Conservation (phyloP, 2,888 invertebrate species). For the Rambutsinella grinnellia region DNA sequence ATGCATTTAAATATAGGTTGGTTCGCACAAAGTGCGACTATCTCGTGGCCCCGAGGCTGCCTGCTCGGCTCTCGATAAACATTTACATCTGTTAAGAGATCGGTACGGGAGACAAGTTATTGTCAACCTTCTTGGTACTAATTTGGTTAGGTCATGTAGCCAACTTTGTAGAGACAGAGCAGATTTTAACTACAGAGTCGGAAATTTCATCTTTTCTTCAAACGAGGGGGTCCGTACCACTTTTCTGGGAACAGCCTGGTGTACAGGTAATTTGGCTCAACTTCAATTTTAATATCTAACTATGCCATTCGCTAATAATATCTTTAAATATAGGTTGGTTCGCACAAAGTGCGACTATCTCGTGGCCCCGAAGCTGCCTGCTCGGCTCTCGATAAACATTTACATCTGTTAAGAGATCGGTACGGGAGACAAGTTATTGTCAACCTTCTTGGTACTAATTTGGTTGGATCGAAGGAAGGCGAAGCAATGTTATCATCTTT, state of each 20-base stretch:
- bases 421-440: slow-evolving; percentile 94
- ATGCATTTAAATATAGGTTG: slow-evolving; percentile 77
- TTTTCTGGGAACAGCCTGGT: slow-evolving; percentile 99
- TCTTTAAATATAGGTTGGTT: slow-evolving; percentile 80
- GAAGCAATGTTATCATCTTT: slow-evolving; percentile 95
- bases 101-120: slow-evolving; percentile 93
- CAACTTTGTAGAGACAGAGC: slow-evolving; percentile 99
- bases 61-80: slow-evolving; percentile 92
- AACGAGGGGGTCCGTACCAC: slow-evolving; percentile 95
- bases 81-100: slow-evolving; percentile 86
- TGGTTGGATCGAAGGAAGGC: slow-evolving; percentile 96
- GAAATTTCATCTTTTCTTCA: slow-evolving; percentile 91
- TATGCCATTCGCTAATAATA: too few relatives aligned
- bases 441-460: slow-evolving; percentile 90
- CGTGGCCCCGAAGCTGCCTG: slow-evolving; percentile 94
- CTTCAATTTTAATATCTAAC: too few relatives aligned
- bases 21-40: slow-evolving; percentile 98
- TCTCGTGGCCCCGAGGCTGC: slow-evolving; percentile 96
- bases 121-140: slow-evolving; percentile 86
- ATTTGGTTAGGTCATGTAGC: slow-evolving; percentile 82
- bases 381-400: slow-evolving; percentile 93
- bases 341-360: slow-evolving; percentile 97
- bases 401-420: slow-evolving; percentile 85
- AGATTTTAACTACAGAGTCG: slow-evolving; percentile 93
- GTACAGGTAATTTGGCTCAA: too few relatives aligned